Conservation (phyloP, 2,113 vertebrate species). For the Brachirus orientalis region DNA sequence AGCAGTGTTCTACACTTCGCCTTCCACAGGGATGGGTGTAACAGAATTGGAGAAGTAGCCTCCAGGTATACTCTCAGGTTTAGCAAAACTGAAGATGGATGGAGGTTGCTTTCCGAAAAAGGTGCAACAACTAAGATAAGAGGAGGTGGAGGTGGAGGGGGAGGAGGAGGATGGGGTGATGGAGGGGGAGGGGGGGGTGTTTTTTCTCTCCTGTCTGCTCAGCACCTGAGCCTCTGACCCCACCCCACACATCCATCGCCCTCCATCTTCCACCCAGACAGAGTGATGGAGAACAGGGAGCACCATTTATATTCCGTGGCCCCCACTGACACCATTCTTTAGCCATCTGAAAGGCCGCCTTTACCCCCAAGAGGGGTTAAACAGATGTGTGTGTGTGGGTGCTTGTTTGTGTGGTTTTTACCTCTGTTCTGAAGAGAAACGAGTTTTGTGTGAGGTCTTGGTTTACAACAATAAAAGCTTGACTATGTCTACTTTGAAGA, state of each 20-base stretch:
- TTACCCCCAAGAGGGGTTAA: constrained; percentile 27
- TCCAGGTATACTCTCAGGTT: constrained; percentile 40
- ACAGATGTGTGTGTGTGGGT: constrained; percentile 30
- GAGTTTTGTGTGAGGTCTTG: neutral
- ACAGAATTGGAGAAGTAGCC: constrained; percentile 50
- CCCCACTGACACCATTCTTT: constrained; percentile 47
- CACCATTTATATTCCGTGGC: constrained; percentile 58
- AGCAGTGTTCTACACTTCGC: constrained; percentile 11
- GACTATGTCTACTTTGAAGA: too few relatives aligned
- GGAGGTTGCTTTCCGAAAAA: constrained; percentile 41
- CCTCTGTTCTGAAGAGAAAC: neutral
- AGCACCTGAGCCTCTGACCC: constrained; percentile 67
- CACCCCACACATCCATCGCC: constrained; percentile 43
- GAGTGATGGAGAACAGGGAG: constrained; percentile 59
- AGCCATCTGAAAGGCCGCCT: constrained; percentile 47
- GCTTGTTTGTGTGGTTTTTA: constrained; percentile 8
- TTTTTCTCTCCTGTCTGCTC: constrained; percentile 45
- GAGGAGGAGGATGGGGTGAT: neutral
- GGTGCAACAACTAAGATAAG: constrained; percentile 57
- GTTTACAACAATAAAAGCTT: too few relatives aligned
- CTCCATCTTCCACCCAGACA: constrained; percentile 58
- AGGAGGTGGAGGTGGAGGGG: constrained; percentile 3
- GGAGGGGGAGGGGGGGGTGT: neutral
- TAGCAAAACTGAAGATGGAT: constrained; percentile 58
- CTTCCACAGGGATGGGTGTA: constrained; percentile 12